These are phyloP conservation scores for Amiota mariae DNA, from an alignment of 2,888 invertebrate genomes.

Conservation along the genomic window DNA sequence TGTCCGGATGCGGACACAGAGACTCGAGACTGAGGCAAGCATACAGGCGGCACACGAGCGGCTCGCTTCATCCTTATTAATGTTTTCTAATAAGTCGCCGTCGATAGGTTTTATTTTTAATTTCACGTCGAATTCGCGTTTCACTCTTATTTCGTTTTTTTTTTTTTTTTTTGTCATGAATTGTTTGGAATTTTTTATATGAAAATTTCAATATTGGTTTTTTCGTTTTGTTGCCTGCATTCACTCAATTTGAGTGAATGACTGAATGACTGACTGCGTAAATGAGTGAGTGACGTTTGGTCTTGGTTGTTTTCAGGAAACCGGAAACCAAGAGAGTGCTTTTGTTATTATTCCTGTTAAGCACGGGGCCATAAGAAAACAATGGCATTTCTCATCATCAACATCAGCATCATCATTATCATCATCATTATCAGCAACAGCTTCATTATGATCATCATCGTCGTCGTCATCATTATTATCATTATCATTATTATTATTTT, in stretches of 20 bases:
- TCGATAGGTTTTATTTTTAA: constrained; percentile 37
- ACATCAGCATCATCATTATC: not conserved
- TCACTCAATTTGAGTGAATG: too few species aligned
- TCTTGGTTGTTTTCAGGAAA: constrained; percentile 33
- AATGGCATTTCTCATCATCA: not conserved
- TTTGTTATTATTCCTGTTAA: constrained; percentile 19
- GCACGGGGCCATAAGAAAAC: not conserved
- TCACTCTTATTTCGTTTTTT: constrained; percentile 43
- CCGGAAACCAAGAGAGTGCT: constrained; percentile 37
- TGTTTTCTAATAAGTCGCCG: constrained; percentile 19
- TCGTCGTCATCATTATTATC: too few species aligned
- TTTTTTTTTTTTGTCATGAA: constrained; percentile 38
- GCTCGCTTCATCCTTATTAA: not conserved
- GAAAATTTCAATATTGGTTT: constrained; percentile 24
- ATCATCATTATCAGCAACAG: too few species aligned
- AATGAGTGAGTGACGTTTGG: not conserved
- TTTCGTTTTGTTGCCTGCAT: constrained; percentile 21
- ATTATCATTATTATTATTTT: not conserved
- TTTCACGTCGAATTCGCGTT: too few species aligned
- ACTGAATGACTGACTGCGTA: not conserved
- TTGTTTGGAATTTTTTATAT: constrained; percentile 5
- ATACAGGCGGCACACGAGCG: not conserved
- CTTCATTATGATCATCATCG: too few species aligned
- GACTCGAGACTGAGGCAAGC: too few species aligned
- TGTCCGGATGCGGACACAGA: too few species aligned